Evolutionary conservation across 2,888 invertebrate genomes (phyloP), one percentile per base, ranked within the genome.

Genomic region (Eutolmus rufibarbis): DNA sequence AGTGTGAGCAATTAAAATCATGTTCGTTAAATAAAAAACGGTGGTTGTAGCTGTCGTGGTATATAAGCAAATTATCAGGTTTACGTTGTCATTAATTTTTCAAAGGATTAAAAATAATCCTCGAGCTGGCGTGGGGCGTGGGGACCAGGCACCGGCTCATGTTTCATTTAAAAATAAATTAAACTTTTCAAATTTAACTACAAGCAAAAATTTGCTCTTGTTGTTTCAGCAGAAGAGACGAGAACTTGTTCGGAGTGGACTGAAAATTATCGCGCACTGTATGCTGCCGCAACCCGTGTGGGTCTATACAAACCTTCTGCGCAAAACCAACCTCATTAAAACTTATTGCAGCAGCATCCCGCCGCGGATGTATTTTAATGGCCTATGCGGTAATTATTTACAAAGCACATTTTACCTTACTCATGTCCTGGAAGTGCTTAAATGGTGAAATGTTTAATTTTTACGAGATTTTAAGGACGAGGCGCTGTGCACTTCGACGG

Each of bases 251-350:
- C 28, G 28, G 57, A 57, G n/a, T 5, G 19, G 19, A 19, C 23
- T 9, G 57, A 0, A 79, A 79, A 79, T 46, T 51, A 46, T 79
- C 46, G 79, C 51, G 19, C 19, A 78, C 19, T 77, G 8, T 34
- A n/a, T n/a, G 23, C 23, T 46, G 79, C 28, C 12, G 28, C 23
- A 66, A 66, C 23, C 28, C 28, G 66, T 19, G 66, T 19, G 28
- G 66, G 19, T 19, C 51, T n/a, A 51, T 51, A 51, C 51, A 78
- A 16, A 79, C 51, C 46, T 51, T 51, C 51, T 82, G 82, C 82
- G 82, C 82, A 82, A 57, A 82, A 51, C 79, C 51, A 46, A 82
- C 57, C 82, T 82, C 82, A 82, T 82, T 37, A 82, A 82, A 57
- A 82, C 57, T 82, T 82, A 82, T 82, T 82, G 57, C 82, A 82